Conservation (phyloP, 2,113 vertebrate genomes). For the Epinephelus fuscoguttatus region DNA sequence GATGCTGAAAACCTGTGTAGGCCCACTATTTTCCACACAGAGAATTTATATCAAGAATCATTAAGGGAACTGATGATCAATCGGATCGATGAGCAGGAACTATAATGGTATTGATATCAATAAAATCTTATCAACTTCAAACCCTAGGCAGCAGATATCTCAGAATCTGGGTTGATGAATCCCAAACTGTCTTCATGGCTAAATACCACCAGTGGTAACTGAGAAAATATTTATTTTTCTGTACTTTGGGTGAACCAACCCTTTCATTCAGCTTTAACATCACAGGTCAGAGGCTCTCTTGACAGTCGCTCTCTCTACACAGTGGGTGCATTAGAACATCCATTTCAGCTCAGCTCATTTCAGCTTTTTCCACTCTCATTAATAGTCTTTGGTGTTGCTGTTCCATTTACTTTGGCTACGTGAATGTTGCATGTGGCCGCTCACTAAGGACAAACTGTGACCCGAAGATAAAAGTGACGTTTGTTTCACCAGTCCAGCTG, state of each 20-base stretch:
- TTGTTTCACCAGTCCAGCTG: conserved; percentile 26
- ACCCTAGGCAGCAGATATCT: background rate
- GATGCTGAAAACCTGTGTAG: too few species aligned
- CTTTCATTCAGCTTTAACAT: conserved; percentile 14
- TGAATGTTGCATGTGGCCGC: conserved; percentile 36
- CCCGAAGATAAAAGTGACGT: conserved; percentile 19
- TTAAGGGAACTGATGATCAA: too few species aligned
- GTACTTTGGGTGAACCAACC: conserved; percentile 1
- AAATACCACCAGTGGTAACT: background rate
- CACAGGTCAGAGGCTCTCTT: background rate
- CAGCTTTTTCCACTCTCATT: conserved; percentile 46
- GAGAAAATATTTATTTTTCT: background rate
- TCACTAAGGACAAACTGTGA: conserved; percentile 25
- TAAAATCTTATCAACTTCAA: too few species aligned
- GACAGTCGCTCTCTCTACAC: background rate
- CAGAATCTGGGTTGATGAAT: background rate
- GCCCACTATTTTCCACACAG: too few species aligned
- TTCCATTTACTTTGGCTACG: conserved; percentile 65
- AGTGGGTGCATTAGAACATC: background rate
- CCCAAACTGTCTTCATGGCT: background rate
- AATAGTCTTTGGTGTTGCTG: conserved; percentile 50
- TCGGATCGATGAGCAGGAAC: too few species aligned
- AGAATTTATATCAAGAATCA: too few species aligned
- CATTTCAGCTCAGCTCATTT: conserved; percentile 12
- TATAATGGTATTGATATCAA: too few species aligned